Percentiles rank a stretch among this genome's conserved stretches.
Conservation (phyloP, 2,797 vertebrate species). For the Botia almorhae region DNA sequence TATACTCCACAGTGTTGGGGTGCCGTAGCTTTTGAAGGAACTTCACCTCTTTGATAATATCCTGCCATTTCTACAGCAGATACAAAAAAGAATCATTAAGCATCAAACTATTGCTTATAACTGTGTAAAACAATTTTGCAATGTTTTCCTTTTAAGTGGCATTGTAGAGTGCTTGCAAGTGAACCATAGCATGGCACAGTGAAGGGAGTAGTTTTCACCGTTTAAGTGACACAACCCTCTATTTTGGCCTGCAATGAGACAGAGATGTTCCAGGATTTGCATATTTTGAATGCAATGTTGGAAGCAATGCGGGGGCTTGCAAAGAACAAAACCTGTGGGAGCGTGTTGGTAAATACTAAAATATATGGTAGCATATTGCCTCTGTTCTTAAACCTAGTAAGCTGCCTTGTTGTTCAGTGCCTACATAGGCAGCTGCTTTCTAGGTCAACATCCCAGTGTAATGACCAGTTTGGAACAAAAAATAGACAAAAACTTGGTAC, state of each 20-base stretch:
- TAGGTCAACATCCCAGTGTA: too few relatives aligned
- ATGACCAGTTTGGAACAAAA: too few relatives aligned
- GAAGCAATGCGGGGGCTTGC: neutral
- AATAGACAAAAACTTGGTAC: too few relatives aligned
- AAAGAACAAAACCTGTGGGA: too few relatives aligned
- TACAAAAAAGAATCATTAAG: constrained; percentile 37
- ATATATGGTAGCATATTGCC: too few relatives aligned
- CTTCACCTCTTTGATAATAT: constrained; percentile 94
- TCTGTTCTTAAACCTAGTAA: too few relatives aligned
- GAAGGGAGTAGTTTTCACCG: neutral
- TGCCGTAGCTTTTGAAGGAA: constrained; percentile 92
- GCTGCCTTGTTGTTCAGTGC: too few relatives aligned
- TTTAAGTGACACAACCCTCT: constrained; percentile 16
- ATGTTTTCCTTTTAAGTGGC: neutral
- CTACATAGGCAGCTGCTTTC: too few relatives aligned
- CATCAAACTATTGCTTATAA: neutral
- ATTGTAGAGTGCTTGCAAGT: neutral
- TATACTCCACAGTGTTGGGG: constrained; percentile 93
- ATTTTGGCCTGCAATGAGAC: constrained; percentile 2
- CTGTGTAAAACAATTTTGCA: neutral
- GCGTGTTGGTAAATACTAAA: too few relatives aligned
- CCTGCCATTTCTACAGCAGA: constrained; percentile 89
- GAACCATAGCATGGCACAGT: constrained; percentile 13
- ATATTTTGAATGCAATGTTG: constrained; percentile 19
- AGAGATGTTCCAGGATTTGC: neutral